Evolutionary conservation across 1,140 invertebrate species (phyloP), one percentile per base, ranked within the genome.

Genomic region (Coptotermes formosanus): DNA sequence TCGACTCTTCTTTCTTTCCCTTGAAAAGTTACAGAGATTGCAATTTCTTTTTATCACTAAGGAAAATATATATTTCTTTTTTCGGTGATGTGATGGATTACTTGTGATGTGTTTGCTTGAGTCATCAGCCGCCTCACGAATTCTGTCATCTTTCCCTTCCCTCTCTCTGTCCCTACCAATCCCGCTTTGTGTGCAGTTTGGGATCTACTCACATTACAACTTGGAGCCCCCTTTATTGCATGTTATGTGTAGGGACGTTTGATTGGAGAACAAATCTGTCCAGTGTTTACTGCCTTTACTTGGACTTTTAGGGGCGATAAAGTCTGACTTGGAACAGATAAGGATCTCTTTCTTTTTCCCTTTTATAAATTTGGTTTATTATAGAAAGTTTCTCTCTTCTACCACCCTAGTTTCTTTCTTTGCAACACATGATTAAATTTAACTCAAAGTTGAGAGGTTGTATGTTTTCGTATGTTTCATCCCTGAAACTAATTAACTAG

Each of bases 241-340:
- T 75, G 64, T 75, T 64, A 75, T 75, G n/a, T 75, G 64, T 75
- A 75, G 64, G 64, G 64, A 75, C 30, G 64, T 75, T 75, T 75
- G 64, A 75, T 75, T 75, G 64, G 64, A 30, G 64, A 75, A 30
- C 64, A 75, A 75, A 75, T 75, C 25, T 75, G 64, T 30, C 64
- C 64, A 75, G 25, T 75, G 64, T 75, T 55, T 75, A 75, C 64
- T 75, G 64, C 64, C 64, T 25, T 30, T 9, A 25, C 14, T 75
- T 12, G 64, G 64, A 75, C 64, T 75, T 75, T 75, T 75, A 75
- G 64, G 64, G 64, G 64, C 25, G 64, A 75, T 75, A 75, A 75
- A 75, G 64, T 3, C 9, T 75, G 64, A 25, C 64, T 11, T 30
- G 64, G n/a, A 75, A 30, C 64, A 75, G 64, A 75, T 75, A 75